Percentiles rank a stretch among this genome's conserved stretches.
phyloP scores from a whole-genome alignment of 2,113 vertebrate genomes.

The Cryptotis parvus region DNA sequence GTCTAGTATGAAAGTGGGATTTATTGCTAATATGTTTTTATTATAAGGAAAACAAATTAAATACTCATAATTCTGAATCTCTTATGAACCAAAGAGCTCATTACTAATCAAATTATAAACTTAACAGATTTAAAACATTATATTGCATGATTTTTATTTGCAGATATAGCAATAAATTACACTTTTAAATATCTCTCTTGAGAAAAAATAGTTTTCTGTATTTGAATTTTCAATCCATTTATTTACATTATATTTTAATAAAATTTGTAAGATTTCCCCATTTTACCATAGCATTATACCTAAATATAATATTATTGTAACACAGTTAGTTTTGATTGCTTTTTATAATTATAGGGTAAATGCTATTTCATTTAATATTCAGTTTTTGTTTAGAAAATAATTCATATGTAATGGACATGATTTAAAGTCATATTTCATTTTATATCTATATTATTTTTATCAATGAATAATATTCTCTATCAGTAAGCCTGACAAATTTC shows the following conservation, averaged over 20 bases:
- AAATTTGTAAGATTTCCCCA: conserved; percentile 18
- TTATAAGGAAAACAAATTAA: conserved; percentile 32
- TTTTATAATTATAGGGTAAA: background rate
- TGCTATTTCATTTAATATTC: background rate
- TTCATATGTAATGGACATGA: background rate
- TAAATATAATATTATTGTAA: conserved; percentile 38
- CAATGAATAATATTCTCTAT: background rate
- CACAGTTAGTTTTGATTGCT: background rate
- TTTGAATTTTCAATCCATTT: background rate
- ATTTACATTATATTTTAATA: conserved; percentile 20
- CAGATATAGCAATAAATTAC: background rate
- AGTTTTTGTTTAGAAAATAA: background rate
- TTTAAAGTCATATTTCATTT: background rate
- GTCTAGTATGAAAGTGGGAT: background rate
- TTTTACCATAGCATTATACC: background rate
- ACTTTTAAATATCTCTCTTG: conserved; percentile 16
- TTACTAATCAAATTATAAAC: conserved; percentile 47
- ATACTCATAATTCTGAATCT: background rate
- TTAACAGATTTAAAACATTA: conserved; percentile 12
- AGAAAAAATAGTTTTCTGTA: conserved; percentile 47
- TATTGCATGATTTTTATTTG: conserved; percentile 15
- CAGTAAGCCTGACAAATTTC: background rate
- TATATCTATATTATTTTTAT: background rate
- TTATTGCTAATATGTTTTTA: background rate
- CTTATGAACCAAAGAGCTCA: background rate